Conservation (phyloP, 2,113 vertebrate species). For the Calyptomena viridis region DNA sequence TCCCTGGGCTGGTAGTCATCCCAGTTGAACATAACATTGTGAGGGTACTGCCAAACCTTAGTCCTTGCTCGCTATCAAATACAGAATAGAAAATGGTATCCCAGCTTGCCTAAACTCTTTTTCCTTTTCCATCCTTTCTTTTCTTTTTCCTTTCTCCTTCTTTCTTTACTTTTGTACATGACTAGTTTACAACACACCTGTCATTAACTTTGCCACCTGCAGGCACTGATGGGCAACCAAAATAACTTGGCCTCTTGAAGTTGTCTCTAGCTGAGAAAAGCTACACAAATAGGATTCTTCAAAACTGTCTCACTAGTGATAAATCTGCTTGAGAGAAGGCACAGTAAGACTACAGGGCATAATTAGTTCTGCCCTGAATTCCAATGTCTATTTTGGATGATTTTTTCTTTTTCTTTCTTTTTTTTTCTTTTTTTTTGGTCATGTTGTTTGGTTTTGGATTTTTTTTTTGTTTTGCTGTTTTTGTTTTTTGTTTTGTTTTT, state of each 20-base stretch:
- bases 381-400: neutral
- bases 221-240: neutral
- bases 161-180: neutral
- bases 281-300: neutral
- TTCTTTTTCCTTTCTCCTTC: neutral
- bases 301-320: neutral
- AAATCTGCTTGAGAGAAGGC: neutral
- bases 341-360: neutral
- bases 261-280: neutral
- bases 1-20: neutral
- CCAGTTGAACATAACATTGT: neutral
- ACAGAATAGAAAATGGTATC: neutral
- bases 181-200: neutral
- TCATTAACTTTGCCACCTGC: neutral
- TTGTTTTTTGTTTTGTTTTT: too few relatives aligned
- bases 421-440: neutral
- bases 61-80: neutral
- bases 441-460: too few relatives aligned
- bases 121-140: neutral
- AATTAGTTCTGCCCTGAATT: neutral
- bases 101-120: neutral
- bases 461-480: neutral
- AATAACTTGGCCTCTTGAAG: neutral
- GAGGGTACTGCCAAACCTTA: neutral
- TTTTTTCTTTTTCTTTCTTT: neutral